phyloP scores from a whole-genome alignment of 2,113 vertebrate genomes.

The Elephas maximus region DNA sequence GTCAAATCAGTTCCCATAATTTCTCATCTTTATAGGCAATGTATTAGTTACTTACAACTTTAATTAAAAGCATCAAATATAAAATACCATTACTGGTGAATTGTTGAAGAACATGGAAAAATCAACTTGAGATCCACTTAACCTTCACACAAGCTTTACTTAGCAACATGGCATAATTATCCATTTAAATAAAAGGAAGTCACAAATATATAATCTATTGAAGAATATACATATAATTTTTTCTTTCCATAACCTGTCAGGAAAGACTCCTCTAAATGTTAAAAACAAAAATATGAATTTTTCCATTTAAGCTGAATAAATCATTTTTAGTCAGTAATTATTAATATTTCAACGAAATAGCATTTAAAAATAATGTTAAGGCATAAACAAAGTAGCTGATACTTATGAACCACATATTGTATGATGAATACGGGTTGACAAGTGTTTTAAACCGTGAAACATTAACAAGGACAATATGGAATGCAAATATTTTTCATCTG shows the following conservation, averaged over 20 bases:
- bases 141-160: slow-evolving; percentile 77
- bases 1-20: slow-evolving; percentile 27
- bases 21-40: slow-evolving; percentile 62
- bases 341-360: slow-evolving; percentile 51
- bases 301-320: slow-evolving; percentile 23
- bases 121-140: slow-evolving; percentile 81
- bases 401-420: not conserved
- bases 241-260: slow-evolving; percentile 28
- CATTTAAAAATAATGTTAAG: slow-evolving; percentile 43
- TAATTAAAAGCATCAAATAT: slow-evolving; percentile 68
- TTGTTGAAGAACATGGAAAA: slow-evolving; percentile 74
- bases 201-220: slow-evolving; percentile 37
- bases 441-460: slow-evolving; percentile 54
- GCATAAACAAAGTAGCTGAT: not conserved
- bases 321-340: not conserved
- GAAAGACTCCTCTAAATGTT: slow-evolving; percentile 48
- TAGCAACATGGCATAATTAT: slow-evolving; percentile 76
- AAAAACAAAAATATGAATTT: slow-evolving; percentile 60
- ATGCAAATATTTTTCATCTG: not conserved
- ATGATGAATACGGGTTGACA: not conserved
- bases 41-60: slow-evolving; percentile 61
- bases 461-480: slow-evolving; percentile 44
- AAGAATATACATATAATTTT: slow-evolving; percentile 38
- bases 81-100: slow-evolving; percentile 67
- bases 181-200: slow-evolving; percentile 75